Evolutionary conservation across 1,140 invertebrate genomes (phyloP).

Genomic region (Drosophila kurseongensis): DNA sequence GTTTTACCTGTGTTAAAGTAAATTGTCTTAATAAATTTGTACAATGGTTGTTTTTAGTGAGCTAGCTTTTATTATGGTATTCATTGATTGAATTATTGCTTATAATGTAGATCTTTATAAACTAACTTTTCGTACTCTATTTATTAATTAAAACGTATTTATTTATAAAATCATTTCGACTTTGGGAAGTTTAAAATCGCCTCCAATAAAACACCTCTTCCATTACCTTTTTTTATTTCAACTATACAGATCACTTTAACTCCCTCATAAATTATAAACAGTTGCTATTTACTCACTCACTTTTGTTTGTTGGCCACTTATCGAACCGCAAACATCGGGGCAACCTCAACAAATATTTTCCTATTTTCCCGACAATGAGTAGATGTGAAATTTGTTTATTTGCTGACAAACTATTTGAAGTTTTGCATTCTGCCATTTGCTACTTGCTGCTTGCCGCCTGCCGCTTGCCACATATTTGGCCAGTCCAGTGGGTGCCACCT

Average conservation of each 20-base stretch:
- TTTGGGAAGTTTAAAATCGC: too few species aligned
- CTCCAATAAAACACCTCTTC: background rate
- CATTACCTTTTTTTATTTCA: slow-evolving; percentile 5
- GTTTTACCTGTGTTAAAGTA: too few species aligned
- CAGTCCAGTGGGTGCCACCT: slow-evolving; percentile 39
- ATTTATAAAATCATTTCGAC: too few species aligned
- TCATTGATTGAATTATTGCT: too few species aligned
- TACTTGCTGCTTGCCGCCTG: slow-evolving; percentile 18
- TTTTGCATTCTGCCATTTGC: slow-evolving; percentile 39
- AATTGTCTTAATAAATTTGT: too few species aligned
- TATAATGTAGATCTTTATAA: too few species aligned
- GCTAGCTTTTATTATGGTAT: too few species aligned
- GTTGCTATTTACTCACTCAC: slow-evolving; percentile 22
- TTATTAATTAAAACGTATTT: too few species aligned
- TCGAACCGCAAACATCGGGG: slow-evolving; percentile 41
- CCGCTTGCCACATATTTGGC: slow-evolving; percentile 38
- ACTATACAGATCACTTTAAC: slow-evolving; percentile 14
- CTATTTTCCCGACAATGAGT: slow-evolving; percentile 11
- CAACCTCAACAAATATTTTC: slow-evolving; percentile 30
- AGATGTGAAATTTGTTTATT: slow-evolving; percentile 45
- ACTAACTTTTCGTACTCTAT: too few species aligned
- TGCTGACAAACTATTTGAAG: slow-evolving; percentile 40
- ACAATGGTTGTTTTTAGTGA: too few species aligned
- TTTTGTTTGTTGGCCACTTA: slow-evolving; percentile 42
- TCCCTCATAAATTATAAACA: background rate